Evolutionary conservation across 2,888 invertebrate genomes (phyloP).

Genomic region (Criorhina ranunculi): DNA sequence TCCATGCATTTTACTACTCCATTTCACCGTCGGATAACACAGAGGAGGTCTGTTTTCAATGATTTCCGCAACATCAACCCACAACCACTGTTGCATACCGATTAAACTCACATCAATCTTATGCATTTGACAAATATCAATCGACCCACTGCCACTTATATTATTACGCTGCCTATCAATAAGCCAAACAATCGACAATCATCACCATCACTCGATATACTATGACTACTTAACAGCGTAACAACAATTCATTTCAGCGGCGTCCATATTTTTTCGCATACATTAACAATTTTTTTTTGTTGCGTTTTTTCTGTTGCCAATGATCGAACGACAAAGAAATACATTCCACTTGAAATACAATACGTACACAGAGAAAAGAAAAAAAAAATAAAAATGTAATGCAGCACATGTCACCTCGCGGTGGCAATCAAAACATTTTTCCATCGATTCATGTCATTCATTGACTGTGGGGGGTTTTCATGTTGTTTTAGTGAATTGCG

Average conservation of each 20-base stretch:
- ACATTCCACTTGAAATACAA: conserved; percentile 66
- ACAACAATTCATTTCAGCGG: conserved; percentile 49
- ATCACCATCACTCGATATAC: conserved; percentile 28
- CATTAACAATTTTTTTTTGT: conserved; percentile 46
- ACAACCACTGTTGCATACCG: not conserved
- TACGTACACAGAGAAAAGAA: conserved; percentile 33
- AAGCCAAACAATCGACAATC: conserved; percentile 19
- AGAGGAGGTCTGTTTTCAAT: no score
- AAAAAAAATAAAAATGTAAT: conserved; percentile 57
- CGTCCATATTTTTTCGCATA: conserved; percentile 53
- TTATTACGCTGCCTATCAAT: conserved; percentile 32
- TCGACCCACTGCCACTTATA: conserved; percentile 56
- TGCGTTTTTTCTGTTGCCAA: conserved; percentile 48
- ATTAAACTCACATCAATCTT: not conserved
- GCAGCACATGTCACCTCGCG: conserved; percentile 78
- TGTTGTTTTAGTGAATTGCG: conserved; percentile 2
- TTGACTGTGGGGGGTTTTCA: conserved; percentile 53
- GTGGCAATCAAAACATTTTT: conserved; percentile 75
- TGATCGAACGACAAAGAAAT: conserved; percentile 53
- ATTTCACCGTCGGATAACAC: not conserved
- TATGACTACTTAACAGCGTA: conserved; percentile 41
- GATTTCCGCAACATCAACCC: not conserved
- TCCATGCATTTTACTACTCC: no score
- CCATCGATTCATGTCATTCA: conserved; percentile 72
- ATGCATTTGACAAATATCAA: conserved; percentile 38